phyloP scores from a whole-genome alignment of 2,113 vertebrate genomes.

The Tor tambroides region DNA sequence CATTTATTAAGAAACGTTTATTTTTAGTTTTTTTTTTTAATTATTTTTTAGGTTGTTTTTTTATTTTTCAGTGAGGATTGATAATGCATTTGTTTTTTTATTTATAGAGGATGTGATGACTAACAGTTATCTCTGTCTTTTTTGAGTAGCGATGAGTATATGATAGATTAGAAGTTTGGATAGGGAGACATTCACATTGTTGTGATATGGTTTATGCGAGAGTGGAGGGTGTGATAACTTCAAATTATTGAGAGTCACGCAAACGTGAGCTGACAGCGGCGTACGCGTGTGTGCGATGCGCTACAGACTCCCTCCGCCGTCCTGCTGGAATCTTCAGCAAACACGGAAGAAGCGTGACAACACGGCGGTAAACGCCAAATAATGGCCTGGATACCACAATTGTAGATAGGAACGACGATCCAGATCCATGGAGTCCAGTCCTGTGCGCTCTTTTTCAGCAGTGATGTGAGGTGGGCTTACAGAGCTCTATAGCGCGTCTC shows the following conservation, averaged over 20 bases:
- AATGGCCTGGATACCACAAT: conserved; percentile 35
- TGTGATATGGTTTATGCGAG: not conserved
- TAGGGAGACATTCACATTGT: not conserved
- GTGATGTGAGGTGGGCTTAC: conserved; percentile 30
- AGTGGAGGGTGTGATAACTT: not conserved
- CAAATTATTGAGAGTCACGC: not conserved
- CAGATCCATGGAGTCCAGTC: conserved; percentile 37
- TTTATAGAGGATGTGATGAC: not conserved
- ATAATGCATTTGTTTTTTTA: not conserved
- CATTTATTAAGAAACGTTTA: too few relatives aligned
- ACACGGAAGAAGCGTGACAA: conserved; percentile 39
- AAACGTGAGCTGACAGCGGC: not conserved
- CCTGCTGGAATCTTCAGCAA: conserved; percentile 55
- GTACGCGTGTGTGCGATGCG: not conserved
- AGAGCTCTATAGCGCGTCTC: conserved; percentile 46
- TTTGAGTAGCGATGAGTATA: not conserved
- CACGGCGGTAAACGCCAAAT: conserved; percentile 11
- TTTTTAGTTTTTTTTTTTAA: too few relatives aligned
- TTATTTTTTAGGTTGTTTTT: not conserved
- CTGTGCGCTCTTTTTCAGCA: not conserved
- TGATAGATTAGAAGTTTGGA: not conserved
- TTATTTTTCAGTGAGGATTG: not conserved
- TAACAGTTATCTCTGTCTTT: not conserved
- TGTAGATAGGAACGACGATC: not conserved
- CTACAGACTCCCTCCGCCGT: not conserved